A percentile compares a stretch with the other conserved stretches of the same genome.
Conservation (phyloP, 2,113 vertebrate species). For the Budorcas taxicolor region DNA sequence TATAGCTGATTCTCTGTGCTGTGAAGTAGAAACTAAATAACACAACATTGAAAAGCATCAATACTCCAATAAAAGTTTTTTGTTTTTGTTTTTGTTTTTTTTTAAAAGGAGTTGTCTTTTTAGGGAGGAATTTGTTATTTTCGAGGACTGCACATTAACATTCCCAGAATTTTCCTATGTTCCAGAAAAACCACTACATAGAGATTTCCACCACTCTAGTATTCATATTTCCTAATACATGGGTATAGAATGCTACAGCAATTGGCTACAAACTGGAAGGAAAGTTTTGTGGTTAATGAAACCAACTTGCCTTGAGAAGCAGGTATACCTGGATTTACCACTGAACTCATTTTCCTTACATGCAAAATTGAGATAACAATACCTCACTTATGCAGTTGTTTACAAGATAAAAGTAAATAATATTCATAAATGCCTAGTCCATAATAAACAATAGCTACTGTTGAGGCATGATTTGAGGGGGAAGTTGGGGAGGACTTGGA, state of each 20-base stretch:
- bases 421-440: not conserved
- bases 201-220: not conserved
- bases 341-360: not conserved
- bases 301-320: not conserved
- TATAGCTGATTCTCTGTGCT: not conserved
- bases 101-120: not conserved
- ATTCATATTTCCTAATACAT: not conserved
- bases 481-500: not conserved
- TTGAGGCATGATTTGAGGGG: not conserved
- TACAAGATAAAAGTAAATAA: slow-evolving; percentile 17
- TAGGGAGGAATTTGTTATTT: not conserved
- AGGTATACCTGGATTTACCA: not conserved
- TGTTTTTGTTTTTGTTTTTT: not conserved
- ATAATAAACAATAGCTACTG: not conserved
- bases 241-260: not conserved
- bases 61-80: not conserved
- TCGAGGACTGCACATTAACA: not conserved
- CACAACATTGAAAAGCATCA: not conserved
- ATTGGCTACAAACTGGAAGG: not conserved
- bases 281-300: not conserved
- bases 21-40: not conserved
- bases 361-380: not conserved
- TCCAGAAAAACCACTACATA: not conserved
- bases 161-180: not conserved
- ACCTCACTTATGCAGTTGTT: not conserved